A percentile compares a stretch with the other conserved stretches of the same genome.
These are phyloP conservation scores for Microcebus tavaratra DNA, from an alignment of 2,113 vertebrate species.

Conservation along the genomic window DNA sequence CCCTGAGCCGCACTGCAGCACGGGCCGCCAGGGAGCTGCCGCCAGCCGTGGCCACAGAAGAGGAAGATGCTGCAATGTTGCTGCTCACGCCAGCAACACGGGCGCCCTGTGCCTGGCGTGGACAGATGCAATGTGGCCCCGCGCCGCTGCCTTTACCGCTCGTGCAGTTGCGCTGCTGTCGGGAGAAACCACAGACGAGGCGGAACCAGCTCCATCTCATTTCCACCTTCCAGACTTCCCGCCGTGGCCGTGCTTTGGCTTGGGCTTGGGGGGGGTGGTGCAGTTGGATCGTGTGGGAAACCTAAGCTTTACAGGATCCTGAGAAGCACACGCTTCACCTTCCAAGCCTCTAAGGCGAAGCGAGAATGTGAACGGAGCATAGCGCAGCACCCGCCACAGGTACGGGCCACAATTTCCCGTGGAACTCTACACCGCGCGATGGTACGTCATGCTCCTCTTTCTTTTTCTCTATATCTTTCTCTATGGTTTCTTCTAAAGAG, in stretches of 20 bases:
- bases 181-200: background rate
- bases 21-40: background rate
- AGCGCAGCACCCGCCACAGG: too few relatives aligned
- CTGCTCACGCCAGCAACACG: fast-evolving
- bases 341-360: background rate
- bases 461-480: background rate
- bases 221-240: background rate
- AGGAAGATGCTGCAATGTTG: background rate
- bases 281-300: background rate
- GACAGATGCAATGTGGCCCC: fast-evolving
- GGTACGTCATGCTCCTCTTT: background rate
- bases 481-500: background rate
- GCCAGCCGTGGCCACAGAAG: background rate
- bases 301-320: background rate
- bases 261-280: fast-evolving
- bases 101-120: fast-evolving
- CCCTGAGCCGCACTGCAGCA: too few relatives aligned
- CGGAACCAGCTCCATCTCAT: background rate
- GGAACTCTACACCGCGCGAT: background rate
- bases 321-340: background rate
- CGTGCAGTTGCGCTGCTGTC: background rate
- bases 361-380: background rate
- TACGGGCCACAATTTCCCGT: background rate
- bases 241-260: background rate
- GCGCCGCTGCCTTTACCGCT: background rate